phyloP scores from a whole-genome alignment of 2,888 invertebrate species.

The Xylocampa areola region DNA sequence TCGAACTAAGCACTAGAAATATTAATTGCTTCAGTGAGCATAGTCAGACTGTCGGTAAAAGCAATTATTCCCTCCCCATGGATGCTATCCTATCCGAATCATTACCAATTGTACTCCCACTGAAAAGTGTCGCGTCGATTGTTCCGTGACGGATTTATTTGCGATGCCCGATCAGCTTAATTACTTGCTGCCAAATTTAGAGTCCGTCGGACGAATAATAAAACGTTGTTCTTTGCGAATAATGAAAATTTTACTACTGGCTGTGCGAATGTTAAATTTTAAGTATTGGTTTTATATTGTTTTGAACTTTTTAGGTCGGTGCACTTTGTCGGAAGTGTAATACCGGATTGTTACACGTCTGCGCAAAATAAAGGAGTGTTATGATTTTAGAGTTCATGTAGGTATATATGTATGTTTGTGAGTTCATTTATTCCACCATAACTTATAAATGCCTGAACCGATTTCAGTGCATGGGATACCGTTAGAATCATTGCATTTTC shows the following conservation, averaged over 20 bases:
- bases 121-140: conserved; percentile 50
- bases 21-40: too few species aligned
- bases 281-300: not conserved
- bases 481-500: too few species aligned
- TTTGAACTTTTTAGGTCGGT: too few species aligned
- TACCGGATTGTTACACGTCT: too few species aligned
- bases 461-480: too few species aligned
- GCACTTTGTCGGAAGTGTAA: too few species aligned
- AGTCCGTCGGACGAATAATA: conserved; percentile 31
- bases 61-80: conserved; percentile 35
- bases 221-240: conserved; percentile 29
- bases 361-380: too few species aligned
- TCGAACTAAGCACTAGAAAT: too few species aligned
- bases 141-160: conserved; percentile 57
- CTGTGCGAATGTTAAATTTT: conserved; percentile 1
- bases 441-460: too few species aligned
- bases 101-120: conserved; percentile 53
- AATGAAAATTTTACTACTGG: conserved; percentile 23
- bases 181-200: conserved; percentile 49
- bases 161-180: conserved; percentile 49
- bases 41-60: not conserved
- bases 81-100: conserved; percentile 25
- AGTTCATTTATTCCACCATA: too few species aligned
- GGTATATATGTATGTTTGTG: too few species aligned
- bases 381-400: too few species aligned